A percentile compares a stretch with the other conserved stretches of the same genome.
These are phyloP conservation scores for Dicrurus megarhynchus DNA, from an alignment of 2,113 vertebrate genomes.

Conservation along the genomic window DNA sequence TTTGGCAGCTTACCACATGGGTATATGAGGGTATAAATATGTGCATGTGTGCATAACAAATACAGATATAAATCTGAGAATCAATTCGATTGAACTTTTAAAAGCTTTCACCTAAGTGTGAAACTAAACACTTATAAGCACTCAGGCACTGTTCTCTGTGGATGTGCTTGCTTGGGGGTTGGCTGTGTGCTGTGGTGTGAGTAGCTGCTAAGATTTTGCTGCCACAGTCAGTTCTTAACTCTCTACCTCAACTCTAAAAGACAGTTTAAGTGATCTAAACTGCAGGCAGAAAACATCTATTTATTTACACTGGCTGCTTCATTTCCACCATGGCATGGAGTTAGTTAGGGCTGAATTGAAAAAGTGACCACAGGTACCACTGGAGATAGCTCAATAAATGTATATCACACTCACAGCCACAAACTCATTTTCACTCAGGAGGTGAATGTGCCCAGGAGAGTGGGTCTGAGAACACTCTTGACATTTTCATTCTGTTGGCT, in stretches of 20 bases:
- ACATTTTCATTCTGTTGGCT: conserved; percentile 22
- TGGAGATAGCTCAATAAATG: neutral
- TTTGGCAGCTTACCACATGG: neutral
- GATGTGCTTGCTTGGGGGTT: neutral
- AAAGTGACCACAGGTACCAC: neutral
- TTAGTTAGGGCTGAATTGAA: neutral
- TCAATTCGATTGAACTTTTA: neutral
- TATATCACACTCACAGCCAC: neutral
- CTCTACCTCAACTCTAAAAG: neutral
- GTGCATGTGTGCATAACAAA: neutral
- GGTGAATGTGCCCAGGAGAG: neutral
- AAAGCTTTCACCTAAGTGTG: neutral
- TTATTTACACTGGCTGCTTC: conserved; percentile 6
- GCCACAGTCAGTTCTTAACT: neutral
- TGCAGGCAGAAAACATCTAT: neutral
- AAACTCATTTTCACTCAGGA: neutral
- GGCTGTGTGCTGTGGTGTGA: fast-evolving
- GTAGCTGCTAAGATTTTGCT: neutral
- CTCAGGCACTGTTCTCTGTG: neutral
- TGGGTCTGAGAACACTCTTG: neutral
- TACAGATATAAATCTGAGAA: neutral
- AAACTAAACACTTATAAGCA: neutral
- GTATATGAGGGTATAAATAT: neutral
- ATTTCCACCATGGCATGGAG: neutral
- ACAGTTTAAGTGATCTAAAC: neutral